phyloP scores from a whole-genome alignment of 2,888 invertebrate species.

The Bombylius discolor region DNA sequence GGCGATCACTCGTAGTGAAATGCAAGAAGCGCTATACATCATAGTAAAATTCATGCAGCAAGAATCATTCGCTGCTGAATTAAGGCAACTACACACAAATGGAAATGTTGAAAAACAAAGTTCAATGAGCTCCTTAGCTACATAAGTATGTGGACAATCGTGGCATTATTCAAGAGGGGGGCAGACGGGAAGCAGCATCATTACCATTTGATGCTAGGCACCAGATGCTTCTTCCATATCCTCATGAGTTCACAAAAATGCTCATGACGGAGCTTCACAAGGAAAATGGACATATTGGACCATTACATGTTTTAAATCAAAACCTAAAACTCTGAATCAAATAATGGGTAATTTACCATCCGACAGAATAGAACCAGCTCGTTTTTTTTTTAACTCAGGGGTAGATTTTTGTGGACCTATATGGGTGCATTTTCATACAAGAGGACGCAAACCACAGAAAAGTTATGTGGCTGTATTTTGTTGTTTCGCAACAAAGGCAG shows the following conservation, averaged over 20 bases:
- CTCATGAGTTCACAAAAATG: conserved; percentile 6
- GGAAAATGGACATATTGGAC: background rate
- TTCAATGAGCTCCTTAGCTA: background rate
- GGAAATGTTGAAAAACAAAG: background rate
- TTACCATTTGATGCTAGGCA: conserved; percentile 14
- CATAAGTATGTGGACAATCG: conserved; percentile 17
- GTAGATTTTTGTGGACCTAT: too few species aligned
- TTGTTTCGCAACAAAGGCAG: conserved; percentile 11
- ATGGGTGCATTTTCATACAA: too few species aligned
- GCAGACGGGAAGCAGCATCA: conserved; percentile 14
- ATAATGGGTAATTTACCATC: conserved; percentile 20
- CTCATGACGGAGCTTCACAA: conserved; percentile 6
- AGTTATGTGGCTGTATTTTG: conserved; percentile 12
- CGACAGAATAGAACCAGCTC: conserved; percentile 5
- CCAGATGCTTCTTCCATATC: conserved; percentile 17
- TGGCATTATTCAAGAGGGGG: conserved; percentile 20
- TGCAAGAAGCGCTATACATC: too few species aligned
- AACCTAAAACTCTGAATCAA: conserved; percentile 10
- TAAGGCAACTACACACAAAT: background rate
- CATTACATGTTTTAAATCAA: conserved; percentile 11
- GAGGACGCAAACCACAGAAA: conserved; percentile 7
- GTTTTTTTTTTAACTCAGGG: conserved; percentile 8
- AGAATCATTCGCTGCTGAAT: background rate
- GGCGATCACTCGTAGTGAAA: too few species aligned
- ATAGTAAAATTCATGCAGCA: too few species aligned